Base-by-base conservation (phyloP, 2,888 invertebrate genomes). In the Cryptus armator region DNA sequence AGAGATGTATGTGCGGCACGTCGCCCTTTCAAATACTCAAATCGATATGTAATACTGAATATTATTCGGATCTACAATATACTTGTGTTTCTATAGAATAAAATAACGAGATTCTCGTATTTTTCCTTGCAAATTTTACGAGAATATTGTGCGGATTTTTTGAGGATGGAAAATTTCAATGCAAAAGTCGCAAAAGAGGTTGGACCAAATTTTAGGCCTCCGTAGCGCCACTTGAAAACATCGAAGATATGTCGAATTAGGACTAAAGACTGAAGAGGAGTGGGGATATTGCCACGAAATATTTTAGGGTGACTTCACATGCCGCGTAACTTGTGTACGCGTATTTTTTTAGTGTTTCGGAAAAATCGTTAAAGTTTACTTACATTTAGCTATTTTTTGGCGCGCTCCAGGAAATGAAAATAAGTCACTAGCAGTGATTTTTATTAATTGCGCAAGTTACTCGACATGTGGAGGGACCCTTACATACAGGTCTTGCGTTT, bases 171-270 rank as follows among this genome's bases (percentile, higher is more conserved):
- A 56, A 56, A 56, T 24, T 56, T 12, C 12, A 19, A 24, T 10
- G 56, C 19, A 19, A 16, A n/a, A 48, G 19, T 7, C 19, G 19
- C 7, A 9, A 12, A 24, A 19, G 24, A 56, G 19, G 19, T 19
- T 19, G 12, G 19, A 9, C 10, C 19, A 9, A 56, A 24, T 56
- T 56, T 56, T 5, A 10, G 24, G 12, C 56, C 19, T 1, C 19
- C 56, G 56, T 12, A 56, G 56, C 56, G 56, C 56, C 56, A 56
- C 56, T 56, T 10, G 56, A 37, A 9, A 37, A 19, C 56, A 24
- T 56, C 56, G 56, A 56, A 56, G 24, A 12, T 24, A 10, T 56
- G 3, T 24, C 24, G 24, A 24, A 56, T 4, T 3, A 56, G 56
- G 24, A 56, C 19, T 56, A 24, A 10, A 56, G 56, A 53, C 9